Base-by-base conservation (phyloP, 1,140 invertebrate genomes). In the Homarus americanus region DNA sequence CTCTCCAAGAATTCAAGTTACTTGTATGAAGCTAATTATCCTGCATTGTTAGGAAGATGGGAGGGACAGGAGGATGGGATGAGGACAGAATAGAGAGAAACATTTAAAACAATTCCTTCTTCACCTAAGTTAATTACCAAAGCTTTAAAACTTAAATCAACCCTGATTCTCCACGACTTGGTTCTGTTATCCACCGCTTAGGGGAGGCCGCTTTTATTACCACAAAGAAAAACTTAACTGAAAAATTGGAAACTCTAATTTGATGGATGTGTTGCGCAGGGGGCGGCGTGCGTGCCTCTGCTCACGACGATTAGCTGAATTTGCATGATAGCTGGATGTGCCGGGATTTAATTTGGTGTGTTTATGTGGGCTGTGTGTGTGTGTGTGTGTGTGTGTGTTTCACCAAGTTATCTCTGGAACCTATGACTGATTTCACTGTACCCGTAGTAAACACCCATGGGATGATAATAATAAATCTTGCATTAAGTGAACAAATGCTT, bases 231-330 rank as follows among this genome's bases (percentile, higher is more conserved):
- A 82, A 82, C 63, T 82, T n/a, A 82, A 49, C 63, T 82, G 36
- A 82, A 82, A 82, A 82, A 82, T 36, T 63, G 49, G 24, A 82
- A 82, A 82, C 79, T 82, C n/a, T 82, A 82, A 82, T 82, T 82
- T 82, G 79, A 82, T 82, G 79, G 79, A 82, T 82, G 79, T n/a
- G 79, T 24, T 20, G 79, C 79, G 44, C 49, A 38, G 63, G 79
- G 28, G n/a, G 32, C 63, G 9, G 53, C 10, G 17, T 80, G 79
- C 79, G 79, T 82, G 79, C 79, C 32, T 32, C 79, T 58, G 49
- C 79, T 58, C 49, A 34, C 2, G 24, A 24, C 32, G 79, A 82
- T 82, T 82, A 82, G 49, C 2, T n/a, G 49, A 82, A 82, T 82
- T 82, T 82, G 79, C 79, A 82, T 82, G 79, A 82, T 82, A 58